These are phyloP conservation scores for Scopus umbretta DNA, from an alignment of 2,113 vertebrate genomes.

Conservation along the genomic window DNA sequence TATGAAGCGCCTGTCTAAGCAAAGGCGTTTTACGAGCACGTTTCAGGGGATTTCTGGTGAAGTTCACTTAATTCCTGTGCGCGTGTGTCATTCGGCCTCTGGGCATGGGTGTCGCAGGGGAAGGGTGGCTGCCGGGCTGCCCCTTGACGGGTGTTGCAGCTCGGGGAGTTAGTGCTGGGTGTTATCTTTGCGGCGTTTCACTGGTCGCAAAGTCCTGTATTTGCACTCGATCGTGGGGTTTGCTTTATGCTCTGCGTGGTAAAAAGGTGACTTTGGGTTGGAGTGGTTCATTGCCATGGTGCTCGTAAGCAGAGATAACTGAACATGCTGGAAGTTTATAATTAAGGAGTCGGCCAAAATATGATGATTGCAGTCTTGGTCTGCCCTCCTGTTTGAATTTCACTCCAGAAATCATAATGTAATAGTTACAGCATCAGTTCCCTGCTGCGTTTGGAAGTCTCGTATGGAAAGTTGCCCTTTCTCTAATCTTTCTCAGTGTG, in stretches of 20 bases:
- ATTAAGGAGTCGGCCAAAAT: neutral
- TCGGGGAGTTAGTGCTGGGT: rapidly evolving
- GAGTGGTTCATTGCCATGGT: neutral
- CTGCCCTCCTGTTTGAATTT: neutral
- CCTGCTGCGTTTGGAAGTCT: neutral
- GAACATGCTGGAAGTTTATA: neutral
- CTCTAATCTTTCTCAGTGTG: neutral
- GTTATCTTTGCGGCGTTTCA: neutral
- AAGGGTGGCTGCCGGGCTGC: neutral
- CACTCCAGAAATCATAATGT: neutral
- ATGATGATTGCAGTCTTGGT: neutral
- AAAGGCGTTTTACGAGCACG: neutral
- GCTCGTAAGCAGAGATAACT: neutral
- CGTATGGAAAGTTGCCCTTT: neutral
- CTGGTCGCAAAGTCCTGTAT: neutral
- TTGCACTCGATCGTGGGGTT: neutral
- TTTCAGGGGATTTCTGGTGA: neutral
- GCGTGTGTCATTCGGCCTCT: neutral
- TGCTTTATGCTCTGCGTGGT: neutral
- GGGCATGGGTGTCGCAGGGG: rapidly evolving
- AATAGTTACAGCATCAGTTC: neutral
- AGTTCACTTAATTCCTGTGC: neutral
- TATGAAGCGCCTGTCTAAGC: neutral
- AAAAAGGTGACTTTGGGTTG: neutral
- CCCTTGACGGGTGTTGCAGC: neutral